Evolutionary conservation across 2,888 invertebrate species (phyloP).

Genomic region (Pristionchus exspectatus): DNA sequence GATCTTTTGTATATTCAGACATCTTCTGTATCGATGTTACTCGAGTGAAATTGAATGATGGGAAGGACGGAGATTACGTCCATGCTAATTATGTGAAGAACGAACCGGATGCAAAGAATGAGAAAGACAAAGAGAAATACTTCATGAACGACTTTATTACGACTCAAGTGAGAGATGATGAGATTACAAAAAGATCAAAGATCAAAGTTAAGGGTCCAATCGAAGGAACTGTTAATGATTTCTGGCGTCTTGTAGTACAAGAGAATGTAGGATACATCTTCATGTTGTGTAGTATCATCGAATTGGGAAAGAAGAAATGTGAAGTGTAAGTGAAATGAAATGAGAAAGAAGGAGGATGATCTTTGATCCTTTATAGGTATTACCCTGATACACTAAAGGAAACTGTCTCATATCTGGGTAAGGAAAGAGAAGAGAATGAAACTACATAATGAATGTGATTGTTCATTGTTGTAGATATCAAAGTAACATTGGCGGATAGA

Average conservation of each 20-base stretch:
- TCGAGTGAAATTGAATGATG: not conserved
- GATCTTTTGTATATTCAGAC: not conserved
- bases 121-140: not conserved
- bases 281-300: conserved; percentile 39
- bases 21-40: conserved; percentile 23
- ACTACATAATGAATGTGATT: not conserved
- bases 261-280: conserved; percentile 36
- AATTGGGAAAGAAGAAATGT: conserved; percentile 45
- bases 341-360: not conserved
- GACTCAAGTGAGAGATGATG: not conserved
- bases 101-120: too few species aligned
- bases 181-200: not conserved
- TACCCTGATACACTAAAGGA: conserved; percentile 1
- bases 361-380: conserved; percentile 8
- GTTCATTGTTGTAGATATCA: not conserved
- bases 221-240: not conserved
- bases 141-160: conserved; percentile 30
- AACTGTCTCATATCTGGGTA: not conserved
- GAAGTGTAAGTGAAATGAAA: not conserved
- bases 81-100: conserved; percentile 19
- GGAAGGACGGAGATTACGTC: conserved; percentile 12
- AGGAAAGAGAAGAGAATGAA: not conserved
- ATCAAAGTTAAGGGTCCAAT: conserved; percentile 32
- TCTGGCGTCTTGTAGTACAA: conserved; percentile 38
- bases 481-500: not conserved